phyloP scores from a whole-genome alignment of 2,113 vertebrate genomes.

The Catharus minimus region DNA sequence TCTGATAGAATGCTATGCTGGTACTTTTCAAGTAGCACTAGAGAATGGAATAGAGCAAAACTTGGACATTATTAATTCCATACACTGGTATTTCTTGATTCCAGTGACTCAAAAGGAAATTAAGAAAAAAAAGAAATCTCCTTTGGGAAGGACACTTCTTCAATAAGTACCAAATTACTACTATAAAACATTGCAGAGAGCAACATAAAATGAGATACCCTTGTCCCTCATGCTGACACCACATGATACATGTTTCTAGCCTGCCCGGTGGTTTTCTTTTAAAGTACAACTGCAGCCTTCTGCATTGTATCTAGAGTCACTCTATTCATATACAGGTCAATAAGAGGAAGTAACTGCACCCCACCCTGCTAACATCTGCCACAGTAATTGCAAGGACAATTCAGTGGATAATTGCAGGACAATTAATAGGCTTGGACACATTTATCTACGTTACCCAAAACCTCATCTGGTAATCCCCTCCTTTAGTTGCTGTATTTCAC shows the following conservation, averaged over 20 bases:
- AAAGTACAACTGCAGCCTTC: background rate
- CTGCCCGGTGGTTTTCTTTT: background rate
- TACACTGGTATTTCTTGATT: background rate
- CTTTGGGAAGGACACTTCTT: background rate
- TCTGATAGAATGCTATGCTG: background rate
- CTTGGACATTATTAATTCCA: background rate
- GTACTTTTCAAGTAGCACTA: background rate
- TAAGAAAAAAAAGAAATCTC: background rate
- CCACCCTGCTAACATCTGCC: background rate
- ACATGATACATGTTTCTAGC: accelerated
- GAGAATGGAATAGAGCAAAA: background rate
- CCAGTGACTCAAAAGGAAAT: background rate
- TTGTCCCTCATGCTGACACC: background rate
- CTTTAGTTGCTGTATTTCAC: background rate
- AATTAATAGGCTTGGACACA: background rate
- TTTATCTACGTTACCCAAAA: background rate
- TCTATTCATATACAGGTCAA: background rate
- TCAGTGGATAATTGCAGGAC: background rate
- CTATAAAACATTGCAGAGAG: background rate
- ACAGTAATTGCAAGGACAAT: background rate
- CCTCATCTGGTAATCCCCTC: background rate
- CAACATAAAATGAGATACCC: background rate
- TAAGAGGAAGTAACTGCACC: background rate
- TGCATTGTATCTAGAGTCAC: background rate
- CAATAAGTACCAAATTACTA: background rate